Evolutionary conservation across 2,113 vertebrate genomes (phyloP).

Genomic region (Dunckerocampus dactyliophorus): DNA sequence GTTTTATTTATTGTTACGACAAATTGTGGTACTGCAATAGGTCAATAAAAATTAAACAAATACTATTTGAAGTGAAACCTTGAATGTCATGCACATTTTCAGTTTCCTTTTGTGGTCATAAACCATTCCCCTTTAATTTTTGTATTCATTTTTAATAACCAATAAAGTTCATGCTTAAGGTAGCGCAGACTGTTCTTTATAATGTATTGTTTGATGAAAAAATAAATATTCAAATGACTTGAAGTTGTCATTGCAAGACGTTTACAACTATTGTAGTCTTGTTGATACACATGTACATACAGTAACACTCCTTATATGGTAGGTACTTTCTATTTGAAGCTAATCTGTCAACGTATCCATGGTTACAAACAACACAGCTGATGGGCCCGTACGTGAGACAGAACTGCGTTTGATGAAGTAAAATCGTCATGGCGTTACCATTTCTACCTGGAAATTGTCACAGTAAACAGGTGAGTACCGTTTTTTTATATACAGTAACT

Average conservation of each 20-base stretch:
- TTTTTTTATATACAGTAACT: too few relatives aligned
- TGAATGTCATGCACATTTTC: background rate
- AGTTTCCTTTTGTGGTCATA: background rate
- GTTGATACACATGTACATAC: background rate
- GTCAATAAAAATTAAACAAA: background rate
- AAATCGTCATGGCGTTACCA: constrained; percentile 75
- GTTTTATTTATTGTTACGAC: constrained; percentile 40
- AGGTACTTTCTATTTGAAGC: background rate
- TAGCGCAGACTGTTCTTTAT: constrained; percentile 13
- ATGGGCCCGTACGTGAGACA: background rate
- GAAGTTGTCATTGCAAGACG: too few relatives aligned
- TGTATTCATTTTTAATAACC: constrained; percentile 18
- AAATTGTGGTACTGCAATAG: background rate
- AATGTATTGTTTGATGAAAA: constrained; percentile 21
- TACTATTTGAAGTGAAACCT: background rate
- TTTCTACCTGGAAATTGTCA: constrained; percentile 72
- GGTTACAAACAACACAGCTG: constrained; percentile 22
- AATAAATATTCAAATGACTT: constrained; percentile 37
- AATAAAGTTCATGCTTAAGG: constrained; percentile 5
- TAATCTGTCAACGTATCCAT: constrained; percentile 7
- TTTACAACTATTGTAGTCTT: too few relatives aligned
- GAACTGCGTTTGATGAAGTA: background rate
- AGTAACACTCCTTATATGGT: background rate
- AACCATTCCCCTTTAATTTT: constrained; percentile 19
- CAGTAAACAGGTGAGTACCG: constrained; percentile 75